phyloP scores from a whole-genome alignment of 1,140 invertebrate genomes.

The Cecropterus lyciades region DNA sequence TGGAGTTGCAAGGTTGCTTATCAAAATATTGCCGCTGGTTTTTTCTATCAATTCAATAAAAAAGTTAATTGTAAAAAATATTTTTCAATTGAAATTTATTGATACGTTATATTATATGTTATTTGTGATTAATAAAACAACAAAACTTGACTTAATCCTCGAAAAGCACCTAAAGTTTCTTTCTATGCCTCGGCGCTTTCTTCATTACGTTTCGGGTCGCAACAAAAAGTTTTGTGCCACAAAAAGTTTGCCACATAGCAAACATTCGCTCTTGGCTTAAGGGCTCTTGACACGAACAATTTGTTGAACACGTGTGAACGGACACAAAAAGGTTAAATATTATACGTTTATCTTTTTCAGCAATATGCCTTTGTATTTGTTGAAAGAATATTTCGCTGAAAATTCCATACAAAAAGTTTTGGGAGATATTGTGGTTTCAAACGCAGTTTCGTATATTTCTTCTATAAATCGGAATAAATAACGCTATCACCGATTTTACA shows the following conservation, averaged over 20 bases:
- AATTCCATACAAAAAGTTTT: neutral
- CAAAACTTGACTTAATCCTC: neutral
- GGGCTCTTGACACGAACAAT: slow-evolving; percentile 19
- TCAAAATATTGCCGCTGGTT: no score
- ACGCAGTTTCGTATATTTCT: no score
- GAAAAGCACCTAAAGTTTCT: neutral
- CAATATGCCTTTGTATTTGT: neutral
- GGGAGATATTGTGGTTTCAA: neutral
- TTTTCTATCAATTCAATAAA: no score
- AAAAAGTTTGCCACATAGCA: slow-evolving; percentile 19
- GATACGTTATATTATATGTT: no score
- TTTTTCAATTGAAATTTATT: no score
- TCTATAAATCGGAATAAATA: no score
- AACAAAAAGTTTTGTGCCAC: slow-evolving; percentile 18
- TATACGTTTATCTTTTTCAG: neutral
- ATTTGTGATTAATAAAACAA: no score
- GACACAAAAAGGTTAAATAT: slow-evolving; percentile 13
- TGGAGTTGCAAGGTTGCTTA: no score
- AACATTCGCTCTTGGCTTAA: slow-evolving; percentile 17
- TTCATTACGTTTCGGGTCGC: slow-evolving; percentile 7
- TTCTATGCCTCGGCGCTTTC: neutral
- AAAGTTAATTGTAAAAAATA: no score
- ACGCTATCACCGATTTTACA: no score
- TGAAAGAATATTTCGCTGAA: neutral
- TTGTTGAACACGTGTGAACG: slow-evolving; percentile 27